Conservation (phyloP, 2,113 vertebrate genomes). For the Psettodes erumei region DNA sequence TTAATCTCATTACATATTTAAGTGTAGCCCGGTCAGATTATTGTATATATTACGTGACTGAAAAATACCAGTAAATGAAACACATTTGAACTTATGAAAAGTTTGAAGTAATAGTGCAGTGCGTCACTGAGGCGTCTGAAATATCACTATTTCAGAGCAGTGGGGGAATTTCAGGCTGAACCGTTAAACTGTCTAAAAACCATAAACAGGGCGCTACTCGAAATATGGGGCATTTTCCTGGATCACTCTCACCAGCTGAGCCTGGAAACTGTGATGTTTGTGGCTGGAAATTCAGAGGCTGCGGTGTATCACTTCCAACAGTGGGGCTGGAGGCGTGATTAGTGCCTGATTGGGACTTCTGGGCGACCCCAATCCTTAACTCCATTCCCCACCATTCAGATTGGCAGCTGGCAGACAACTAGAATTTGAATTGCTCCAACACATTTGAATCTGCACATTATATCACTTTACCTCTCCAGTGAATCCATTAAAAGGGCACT, state of each 20-base stretch:
- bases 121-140: constrained; percentile 53
- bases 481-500: not conserved
- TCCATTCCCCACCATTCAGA: constrained; percentile 18
- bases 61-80: constrained; percentile 63
- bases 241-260: constrained; percentile 24
- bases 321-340: constrained; percentile 31
- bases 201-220: constrained; percentile 62
- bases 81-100: constrained; percentile 62
- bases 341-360: constrained; percentile 46
- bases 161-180: constrained; percentile 38
- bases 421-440: constrained; percentile 9
- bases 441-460: not conserved
- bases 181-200: constrained; percentile 63
- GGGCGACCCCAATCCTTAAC: constrained; percentile 34
- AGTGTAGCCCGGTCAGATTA: constrained; percentile 8
- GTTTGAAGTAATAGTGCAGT: constrained; percentile 39
- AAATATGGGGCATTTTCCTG: constrained; percentile 63
- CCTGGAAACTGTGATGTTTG: constrained; percentile 72
- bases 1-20: constrained; percentile 45
- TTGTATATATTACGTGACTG: constrained; percentile 19
- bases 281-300: constrained; percentile 61
- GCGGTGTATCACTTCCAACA: constrained; percentile 46
- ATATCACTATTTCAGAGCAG: constrained; percentile 35
- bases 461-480: not conserved
- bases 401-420: constrained; percentile 1